Base-by-base conservation (phyloP, 1,140 invertebrate species). In the Heliconius eleuchia region DNA sequence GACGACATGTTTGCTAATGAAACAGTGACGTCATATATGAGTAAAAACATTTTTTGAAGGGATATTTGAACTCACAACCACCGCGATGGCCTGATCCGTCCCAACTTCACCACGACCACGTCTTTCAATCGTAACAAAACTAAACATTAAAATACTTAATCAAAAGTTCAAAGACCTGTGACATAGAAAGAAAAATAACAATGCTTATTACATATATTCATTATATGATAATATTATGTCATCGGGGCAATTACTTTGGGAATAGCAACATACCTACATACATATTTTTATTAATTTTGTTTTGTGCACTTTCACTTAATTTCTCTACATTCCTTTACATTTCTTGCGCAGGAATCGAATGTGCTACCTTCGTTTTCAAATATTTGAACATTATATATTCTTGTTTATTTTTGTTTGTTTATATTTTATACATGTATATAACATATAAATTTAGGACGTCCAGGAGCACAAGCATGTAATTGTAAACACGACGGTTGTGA, bases 211-310 rank as follows among this genome's bases (percentile, higher is more conserved):
- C 60, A 70, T 30, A 72, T 79, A 74, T 79, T 71, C 60, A 76
- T 76, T 80, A 76, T 73, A 75, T 77, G 79, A 80, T 77, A 71
- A 74, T 80, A 77, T 80, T 80, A 80, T 80, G 71, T 80, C 79
- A 80, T 46, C n/a, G 60, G 78, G 70, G 73, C 46, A 79, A 72
- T 79, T 46, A 37, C 74, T 66, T 75, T 76, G 74, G 79, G 74
- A 74, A 76, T 46, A 80, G 79, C 73, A 66, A 16, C 23, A 27
- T 66, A 23, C 7, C 27, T 46, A 46, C 13, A 16, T 46, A 46
- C 4, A 46, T 46, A 42, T 42, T 11, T 42, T 16, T 46, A 16
- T 66, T 66, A 18, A 18, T 13, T n/a, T 57, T 57, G 0, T 66
- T 60, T 66, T 30, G 60, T 16, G 1, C 16, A 66, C 60, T 66